Evolutionary conservation across 2,888 invertebrate species (phyloP).

Genomic region (Hybos culiciformis): DNA sequence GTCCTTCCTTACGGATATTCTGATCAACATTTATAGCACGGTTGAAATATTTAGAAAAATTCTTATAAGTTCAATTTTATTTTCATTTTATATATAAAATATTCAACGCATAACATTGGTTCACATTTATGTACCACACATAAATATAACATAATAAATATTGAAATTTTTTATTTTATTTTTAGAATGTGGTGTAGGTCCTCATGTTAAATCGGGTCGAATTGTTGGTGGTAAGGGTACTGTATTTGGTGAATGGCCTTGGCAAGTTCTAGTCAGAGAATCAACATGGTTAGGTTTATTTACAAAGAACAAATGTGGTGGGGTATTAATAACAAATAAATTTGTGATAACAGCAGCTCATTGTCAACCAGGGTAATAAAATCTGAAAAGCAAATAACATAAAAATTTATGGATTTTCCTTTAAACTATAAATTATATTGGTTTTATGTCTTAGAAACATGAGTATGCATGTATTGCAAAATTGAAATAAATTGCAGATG

Average conservation of each 20-base stretch:
- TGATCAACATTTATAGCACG: background rate
- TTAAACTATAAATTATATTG: too few relatives aligned
- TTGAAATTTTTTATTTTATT: too few relatives aligned
- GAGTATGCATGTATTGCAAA: too few relatives aligned
- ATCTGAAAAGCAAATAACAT: background rate
- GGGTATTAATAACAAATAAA: conserved; percentile 75
- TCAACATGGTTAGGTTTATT: conserved; percentile 88
- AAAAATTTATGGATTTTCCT: background rate
- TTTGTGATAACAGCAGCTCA: conserved; percentile 88
- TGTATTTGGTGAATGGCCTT: conserved; percentile 78
- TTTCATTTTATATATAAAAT: conserved; percentile 21
- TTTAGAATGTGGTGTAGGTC: conserved; percentile 77
- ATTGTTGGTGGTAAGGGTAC: conserved; percentile 85
- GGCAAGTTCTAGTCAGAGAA: conserved; percentile 85
- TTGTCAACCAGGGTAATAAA: conserved; percentile 75
- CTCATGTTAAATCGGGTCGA: conserved; percentile 60
- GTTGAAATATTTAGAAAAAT: too few relatives aligned
- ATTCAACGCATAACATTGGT: too few relatives aligned
- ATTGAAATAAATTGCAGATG: too few relatives aligned
- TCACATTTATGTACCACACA: too few relatives aligned
- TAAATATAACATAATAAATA: too few relatives aligned
- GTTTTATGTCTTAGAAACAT: too few relatives aligned
- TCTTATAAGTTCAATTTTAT: too few relatives aligned
- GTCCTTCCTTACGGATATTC: too few relatives aligned
- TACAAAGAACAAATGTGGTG: conserved; percentile 90